A percentile compares a stretch with the other conserved stretches of the same genome.
These are phyloP conservation scores for Dinoponera quadriceps DNA, from an alignment of 1,140 invertebrate genomes.

Conservation along the genomic window DNA sequence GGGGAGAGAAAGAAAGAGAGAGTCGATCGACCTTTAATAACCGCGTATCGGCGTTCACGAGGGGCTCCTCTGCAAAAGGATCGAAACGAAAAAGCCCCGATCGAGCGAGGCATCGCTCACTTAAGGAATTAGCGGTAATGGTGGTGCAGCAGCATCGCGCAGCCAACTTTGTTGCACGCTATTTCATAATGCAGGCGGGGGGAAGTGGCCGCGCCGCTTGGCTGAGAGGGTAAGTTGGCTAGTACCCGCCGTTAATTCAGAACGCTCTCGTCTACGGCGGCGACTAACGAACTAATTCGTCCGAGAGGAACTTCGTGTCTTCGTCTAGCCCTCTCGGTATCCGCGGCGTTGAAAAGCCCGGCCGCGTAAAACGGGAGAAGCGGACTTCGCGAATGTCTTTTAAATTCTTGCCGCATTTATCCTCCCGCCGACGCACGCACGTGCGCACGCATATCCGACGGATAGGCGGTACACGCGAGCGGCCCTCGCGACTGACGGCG, in stretches of 20 bases:
- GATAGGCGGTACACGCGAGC: background rate
- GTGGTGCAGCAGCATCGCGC: constrained; percentile 36
- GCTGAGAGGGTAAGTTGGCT: constrained; percentile 22
- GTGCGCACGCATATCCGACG: background rate
- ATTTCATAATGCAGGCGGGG: constrained; percentile 47
- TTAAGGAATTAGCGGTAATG: constrained; percentile 60
- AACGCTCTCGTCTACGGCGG: constrained; percentile 15
- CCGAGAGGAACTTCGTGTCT: background rate
- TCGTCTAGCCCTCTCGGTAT: background rate
- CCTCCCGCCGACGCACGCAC: background rate
- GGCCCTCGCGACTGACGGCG: background rate
- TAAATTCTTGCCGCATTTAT: background rate
- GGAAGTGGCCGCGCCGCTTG: background rate
- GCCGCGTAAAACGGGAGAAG: too few relatives aligned
- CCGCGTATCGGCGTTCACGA: constrained; percentile 48
- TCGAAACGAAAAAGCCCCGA: constrained; percentile 51
- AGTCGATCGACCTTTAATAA: constrained; percentile 55
- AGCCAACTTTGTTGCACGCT: constrained; percentile 51
- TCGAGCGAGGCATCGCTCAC: constrained; percentile 57
- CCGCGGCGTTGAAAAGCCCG: too few relatives aligned
- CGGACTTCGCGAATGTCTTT: too few relatives aligned
- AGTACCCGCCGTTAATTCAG: constrained; percentile 29
- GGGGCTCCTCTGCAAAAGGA: constrained; percentile 38
- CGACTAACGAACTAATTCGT: constrained; percentile 3
- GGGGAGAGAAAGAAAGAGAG: background rate